Base-by-base conservation (phyloP, 2,113 vertebrate genomes). In the Mobula birostris region DNA sequence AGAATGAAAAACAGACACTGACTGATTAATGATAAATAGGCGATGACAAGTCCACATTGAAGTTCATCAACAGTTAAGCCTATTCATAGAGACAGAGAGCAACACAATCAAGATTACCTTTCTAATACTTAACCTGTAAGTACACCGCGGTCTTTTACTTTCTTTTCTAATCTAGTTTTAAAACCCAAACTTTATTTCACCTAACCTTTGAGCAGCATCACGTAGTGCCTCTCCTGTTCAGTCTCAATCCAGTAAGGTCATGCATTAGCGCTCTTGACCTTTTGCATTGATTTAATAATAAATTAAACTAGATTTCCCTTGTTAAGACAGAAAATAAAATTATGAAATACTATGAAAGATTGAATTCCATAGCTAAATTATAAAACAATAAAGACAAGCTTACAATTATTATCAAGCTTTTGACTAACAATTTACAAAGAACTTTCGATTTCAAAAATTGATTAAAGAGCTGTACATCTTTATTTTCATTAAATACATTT, bases 11-110 rank as follows among this genome's bases (percentile, higher is more conserved):
- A 76, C 70, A 72, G 70, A 93, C 56, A 70, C 70, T 56, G 91
- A 93, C 21, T 93, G 40, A 74, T 93, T 93, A 48, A 76, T 74
- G 68, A 93, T 27, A 93, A 93, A 74, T 74, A 93, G 91, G 68
- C 74, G 91, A 93, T 76, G 70, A 93, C 91, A 93, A 93, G 91
- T 27, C 70, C 72, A 36, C 91, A 93, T 56, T 93, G 17, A 21
- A 76, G 91, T 93, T 36, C 40, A 93, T 74, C 40, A 0, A 24
- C 70, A 56, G 91, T 93, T 70, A 15, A 63, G 27, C 15, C 61
- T 29, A 63, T 66, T 90, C 61, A 66, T 15, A 66, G n/a, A 66
- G 6, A 14, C 48, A 87, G 56, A 87, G 56, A 56, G 48, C 29
- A 87, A 61, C 5, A 27, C 24, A 61, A 56, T 61, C 24, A 29